Base-by-base conservation (phyloP, 2,888 invertebrate species). In the Myathropa florea region DNA sequence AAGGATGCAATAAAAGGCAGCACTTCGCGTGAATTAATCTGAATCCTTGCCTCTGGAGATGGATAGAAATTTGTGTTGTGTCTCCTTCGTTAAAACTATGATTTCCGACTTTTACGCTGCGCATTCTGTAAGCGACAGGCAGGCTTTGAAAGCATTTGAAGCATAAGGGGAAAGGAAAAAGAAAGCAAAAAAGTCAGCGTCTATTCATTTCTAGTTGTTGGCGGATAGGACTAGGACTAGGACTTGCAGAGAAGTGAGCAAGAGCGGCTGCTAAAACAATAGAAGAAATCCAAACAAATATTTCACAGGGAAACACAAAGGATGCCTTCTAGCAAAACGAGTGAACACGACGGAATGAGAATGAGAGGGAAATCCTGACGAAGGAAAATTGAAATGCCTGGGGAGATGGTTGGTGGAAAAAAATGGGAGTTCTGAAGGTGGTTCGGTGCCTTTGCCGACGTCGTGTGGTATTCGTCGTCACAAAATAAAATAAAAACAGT, bases 311-410 rank as follows among this genome's bases (percentile, higher is more conserved):
- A 65, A 71, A 23, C 75, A 82, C 70, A 72, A 82, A 83, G 72
- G 55, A 72, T 77, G 77, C 83, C 78, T 78, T 78, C 72, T 33
- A 78, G 78, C 78, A 63, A 64, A 83, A 68, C 23, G 46, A 78
- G 39, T 33, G 72, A 71, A 63, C 68, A 67, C 71, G 30, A 72
- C 64, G 28, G 30, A 30, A 77, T 6, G 55, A 36, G 77, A 71
- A 67, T 55, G 67, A 65, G 55, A 67, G 77, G 57, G 77, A 83
- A 72, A 77, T 72, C 61, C 82, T 72, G 65, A 28, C 57, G 67
- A 73, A 72, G 72, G 33, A 79, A 78, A 70, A 78, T 78, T 64
- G n/a, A 39, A 68, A 55, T 61, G 21, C 59, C 28, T 55, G 14
- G 65, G 24, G 36, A n/a, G 18, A 7, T 33, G 33, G 33, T 12